Base-by-base conservation (phyloP, 2,113 vertebrate genomes). In the Psephotus haematonotus region DNA sequence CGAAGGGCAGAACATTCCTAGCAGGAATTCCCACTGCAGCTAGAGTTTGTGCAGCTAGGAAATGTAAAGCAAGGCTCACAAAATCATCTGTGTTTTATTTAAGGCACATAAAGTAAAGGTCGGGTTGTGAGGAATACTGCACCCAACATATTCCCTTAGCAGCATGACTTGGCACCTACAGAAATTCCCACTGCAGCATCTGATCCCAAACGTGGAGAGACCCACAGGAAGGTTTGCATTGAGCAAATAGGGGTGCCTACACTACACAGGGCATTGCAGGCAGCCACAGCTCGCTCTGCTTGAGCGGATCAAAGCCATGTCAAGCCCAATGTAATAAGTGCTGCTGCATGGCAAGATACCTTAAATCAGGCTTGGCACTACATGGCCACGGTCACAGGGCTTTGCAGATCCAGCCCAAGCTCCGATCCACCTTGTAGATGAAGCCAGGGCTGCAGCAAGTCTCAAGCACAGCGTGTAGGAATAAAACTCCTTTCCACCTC, bases 401-500 rank as follows among this genome's bases (percentile, higher is more conserved):
- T 93, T 93, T 60, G 60, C 68, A 86, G 79, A 27, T 15, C 77
- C 76, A 83, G 72, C 80, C 88, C 8, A 2, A 92, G 80, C 71
- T 85, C 86, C 0, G 0, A n/a, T 53, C 77, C 69, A 29, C 74
- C 77, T 50, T 39, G 70, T 3, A 89, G 90, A 19, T 69, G 49
- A 86, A 81, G 41, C 46, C 8, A 7, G 24, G 65, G 77, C 65
- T 39, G 68, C 86, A 18, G 16, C 9, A 20, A 86, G 65, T 33
- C 55, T 55, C 64, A n/a, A 76, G 78, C n/a, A 41, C 74, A n/a
- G 39, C 8, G 4, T 41, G 18, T 15, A 35, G 84, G 49, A 95
- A 89, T 75, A 74, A 65, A 93, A 88, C 81, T 91, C 82, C 91
- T 88, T 90, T 86, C 88, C 82, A 74, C 68, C 74, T 68, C 84